phyloP scores from a whole-genome alignment of 92 coral and sea anemone species.

The Chrysogorgia sp. region DNA sequence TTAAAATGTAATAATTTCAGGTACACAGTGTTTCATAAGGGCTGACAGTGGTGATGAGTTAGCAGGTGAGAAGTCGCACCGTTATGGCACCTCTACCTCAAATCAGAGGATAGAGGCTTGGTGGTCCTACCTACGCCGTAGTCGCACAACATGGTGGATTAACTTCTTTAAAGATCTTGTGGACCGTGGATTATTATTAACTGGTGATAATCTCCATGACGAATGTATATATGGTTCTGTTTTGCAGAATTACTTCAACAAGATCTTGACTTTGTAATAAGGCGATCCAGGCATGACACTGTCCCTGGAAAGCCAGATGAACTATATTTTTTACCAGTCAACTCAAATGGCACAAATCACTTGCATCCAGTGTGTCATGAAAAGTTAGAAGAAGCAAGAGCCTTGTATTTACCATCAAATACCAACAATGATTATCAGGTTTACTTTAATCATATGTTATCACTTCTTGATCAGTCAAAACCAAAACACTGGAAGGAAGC shows the following conservation, averaged over 20 bases:
- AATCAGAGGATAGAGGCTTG: constrained; percentile 45
- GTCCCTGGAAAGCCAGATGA: constrained; percentile 49
- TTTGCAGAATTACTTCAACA: constrained; percentile 36
- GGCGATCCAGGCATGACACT: constrained; percentile 51
- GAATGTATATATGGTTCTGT: constrained; percentile 46
- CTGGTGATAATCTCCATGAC: constrained; percentile 11
- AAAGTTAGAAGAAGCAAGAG: constrained; percentile 8
- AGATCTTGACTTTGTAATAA: constrained; percentile 60
- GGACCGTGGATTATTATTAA: constrained; percentile 11
- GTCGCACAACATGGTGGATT: constrained; percentile 45
- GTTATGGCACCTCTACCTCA: constrained; percentile 35
- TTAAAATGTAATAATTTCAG: constrained; percentile 39
- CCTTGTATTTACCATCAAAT: neutral
- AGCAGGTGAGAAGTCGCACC: constrained; percentile 37
- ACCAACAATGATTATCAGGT: constrained; percentile 41
- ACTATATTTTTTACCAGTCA: constrained; percentile 57
- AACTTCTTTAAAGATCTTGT: constrained; percentile 38
- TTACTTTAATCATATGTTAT: constrained; percentile 40
- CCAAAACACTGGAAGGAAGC: constrained; percentile 49
- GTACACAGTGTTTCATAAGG: constrained; percentile 35
- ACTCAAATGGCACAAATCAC: neutral
- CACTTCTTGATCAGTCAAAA: constrained; percentile 37
- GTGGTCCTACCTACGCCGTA: constrained; percentile 35
- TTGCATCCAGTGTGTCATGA: neutral
- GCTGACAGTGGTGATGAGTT: constrained; percentile 36